Evolutionary conservation across 2,888 invertebrate genomes (phyloP).

Genomic region (Lycophotia porphyrea): DNA sequence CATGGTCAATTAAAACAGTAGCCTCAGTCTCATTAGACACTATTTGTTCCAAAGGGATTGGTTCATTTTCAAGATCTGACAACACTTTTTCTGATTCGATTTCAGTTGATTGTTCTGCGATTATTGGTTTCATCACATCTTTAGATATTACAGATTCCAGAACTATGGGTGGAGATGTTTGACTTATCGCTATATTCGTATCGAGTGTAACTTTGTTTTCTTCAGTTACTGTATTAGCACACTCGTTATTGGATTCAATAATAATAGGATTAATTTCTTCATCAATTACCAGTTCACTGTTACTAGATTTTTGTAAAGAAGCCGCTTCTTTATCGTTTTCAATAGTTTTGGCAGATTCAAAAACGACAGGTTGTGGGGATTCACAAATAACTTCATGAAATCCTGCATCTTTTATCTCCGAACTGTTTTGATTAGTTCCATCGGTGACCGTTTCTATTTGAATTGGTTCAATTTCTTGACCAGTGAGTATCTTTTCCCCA

Average conservation of each 20-base stretch:
- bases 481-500: background rate
- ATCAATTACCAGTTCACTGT: background rate
- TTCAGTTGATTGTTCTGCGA: background rate
- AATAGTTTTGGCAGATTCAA: slow-evolving; percentile 1
- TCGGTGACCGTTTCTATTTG: slow-evolving; percentile 7
- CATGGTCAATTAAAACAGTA: slow-evolving; percentile 2
- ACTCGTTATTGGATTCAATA: background rate
- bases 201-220: background rate
- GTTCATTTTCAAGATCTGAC: slow-evolving; percentile 7
- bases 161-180: background rate
- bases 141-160: background rate
- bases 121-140: background rate
- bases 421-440: slow-evolving; percentile 6
- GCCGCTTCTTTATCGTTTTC: background rate
- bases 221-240: background rate
- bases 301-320: background rate
- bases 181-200: background rate
- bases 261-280: background rate
- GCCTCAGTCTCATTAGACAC: slow-evolving; percentile 10
- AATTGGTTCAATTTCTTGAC: slow-evolving; percentile 5
- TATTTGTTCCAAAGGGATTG: slow-evolving; percentile 4
- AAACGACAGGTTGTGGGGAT: background rate
- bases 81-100: background rate
- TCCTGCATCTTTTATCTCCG: background rate
- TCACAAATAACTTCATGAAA: slow-evolving; percentile 9